Evolutionary conservation across 2,888 invertebrate genomes (phyloP), one percentile per base, ranked within the genome.

Genomic region (Zygogramma bicolorata): DNA sequence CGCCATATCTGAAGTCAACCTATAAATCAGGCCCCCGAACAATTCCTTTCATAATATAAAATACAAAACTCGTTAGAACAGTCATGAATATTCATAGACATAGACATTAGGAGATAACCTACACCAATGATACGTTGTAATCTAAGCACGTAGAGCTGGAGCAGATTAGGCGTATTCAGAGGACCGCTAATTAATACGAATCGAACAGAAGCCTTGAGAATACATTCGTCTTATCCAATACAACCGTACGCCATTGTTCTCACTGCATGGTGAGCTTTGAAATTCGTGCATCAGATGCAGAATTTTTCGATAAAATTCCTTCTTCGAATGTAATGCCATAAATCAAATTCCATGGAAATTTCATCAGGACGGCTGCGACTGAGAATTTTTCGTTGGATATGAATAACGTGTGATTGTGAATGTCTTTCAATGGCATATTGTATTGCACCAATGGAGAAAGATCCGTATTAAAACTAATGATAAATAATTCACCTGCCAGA

Each of bases 151-250:
- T 53, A 53, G 53, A 53, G 27, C 53, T 25, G 53, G 25, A 53
- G 25, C 53, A 53, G 53, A 53, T 53, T 53, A 53, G 13, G 25
- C 40, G 49, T 53, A 65, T 65, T 53, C 65, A 53, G 53, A 65
- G 18, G 49, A 18, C 18, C 40, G 5, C 18, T 65, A 65, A 65
- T 65, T 65, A 63, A 63, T 46, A 63, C 25, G 65, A 29, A 65
- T 49, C 18, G 65, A 53, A 34, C 49, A 22, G 31, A 65, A 22
- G 49, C 65, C 31, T 31, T 53, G 49, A 49, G 65, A 65, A 49
- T 65, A 53, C 3, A 8, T 13, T 22, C n/a, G 27, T 27, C 25
- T 13, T 38, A 38, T 38, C 38, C 38, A 38, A 38, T 38, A 38
- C n/a, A 13, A n/a, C n/a, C 38, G 20, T 18, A 18, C 42, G 42